These are phyloP conservation scores for Ariolimax columbianus DNA, from an alignment of 2,888 invertebrate genomes.

Conservation along the genomic window DNA sequence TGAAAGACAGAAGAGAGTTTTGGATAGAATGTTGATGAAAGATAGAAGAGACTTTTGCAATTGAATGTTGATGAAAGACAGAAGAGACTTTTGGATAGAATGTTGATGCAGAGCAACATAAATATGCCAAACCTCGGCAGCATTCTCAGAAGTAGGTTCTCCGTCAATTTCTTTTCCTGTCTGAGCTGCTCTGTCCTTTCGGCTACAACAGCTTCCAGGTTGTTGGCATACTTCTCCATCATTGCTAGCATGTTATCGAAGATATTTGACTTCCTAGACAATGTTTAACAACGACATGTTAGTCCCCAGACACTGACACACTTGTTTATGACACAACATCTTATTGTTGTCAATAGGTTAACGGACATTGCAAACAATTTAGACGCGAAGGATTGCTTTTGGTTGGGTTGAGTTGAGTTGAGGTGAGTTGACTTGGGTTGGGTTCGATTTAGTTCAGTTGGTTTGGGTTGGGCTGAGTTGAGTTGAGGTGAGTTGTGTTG, in stretches of 20 bases:
- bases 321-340: too few relatives aligned
- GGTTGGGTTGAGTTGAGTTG: constrained; percentile 21
- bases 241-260: constrained; percentile 98
- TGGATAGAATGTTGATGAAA: too few relatives aligned
- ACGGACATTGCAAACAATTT: too few relatives aligned
- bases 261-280: constrained; percentile 84
- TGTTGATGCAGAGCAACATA: too few relatives aligned
- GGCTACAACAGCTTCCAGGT: constrained; percentile 93
- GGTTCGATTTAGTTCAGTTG: not conserved
- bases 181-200: constrained; percentile 94
- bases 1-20: too few relatives aligned
- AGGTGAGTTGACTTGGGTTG: not conserved
- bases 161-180: constrained; percentile 97
- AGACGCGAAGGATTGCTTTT: too few relatives aligned
- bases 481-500: not conserved
- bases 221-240: constrained; percentile 98
- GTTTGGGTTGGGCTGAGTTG: not conserved
- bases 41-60: not conserved
- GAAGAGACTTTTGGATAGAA: too few relatives aligned
- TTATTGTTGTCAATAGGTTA: too few relatives aligned
- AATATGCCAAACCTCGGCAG: constrained; percentile 74
- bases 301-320: not conserved
- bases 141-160: constrained; percentile 85
- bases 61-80: not conserved
- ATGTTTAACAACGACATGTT: not conserved